A percentile compares a stretch with the other conserved stretches of the same genome.
Conservation (phyloP, 1,140 invertebrate species). For the Drusus annulatus region DNA sequence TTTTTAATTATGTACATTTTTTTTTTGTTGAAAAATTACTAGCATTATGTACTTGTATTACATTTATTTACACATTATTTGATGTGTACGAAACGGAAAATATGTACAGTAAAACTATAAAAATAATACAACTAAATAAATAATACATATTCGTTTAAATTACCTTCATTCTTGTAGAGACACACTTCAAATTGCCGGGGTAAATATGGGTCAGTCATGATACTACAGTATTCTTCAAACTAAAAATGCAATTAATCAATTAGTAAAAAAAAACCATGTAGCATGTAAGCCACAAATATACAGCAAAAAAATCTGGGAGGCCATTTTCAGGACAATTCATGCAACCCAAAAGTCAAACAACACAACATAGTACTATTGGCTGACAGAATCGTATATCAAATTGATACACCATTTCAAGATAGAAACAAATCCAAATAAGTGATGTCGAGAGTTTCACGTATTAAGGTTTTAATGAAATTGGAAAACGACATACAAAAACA, state of each 20-base stretch:
- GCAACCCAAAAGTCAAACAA: background rate
- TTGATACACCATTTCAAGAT: background rate
- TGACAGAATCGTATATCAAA: no score
- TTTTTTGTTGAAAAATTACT: no score
- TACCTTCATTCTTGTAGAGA: conserved; percentile 28
- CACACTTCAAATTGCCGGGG: background rate
- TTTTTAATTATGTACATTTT: no score
- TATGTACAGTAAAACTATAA: no score
- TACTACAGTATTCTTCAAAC: conserved; percentile 7
- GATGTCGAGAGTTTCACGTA: no score
- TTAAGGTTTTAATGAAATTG: background rate
- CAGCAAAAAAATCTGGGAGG: no score
- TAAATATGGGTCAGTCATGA: conserved; percentile 4
- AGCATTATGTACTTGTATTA: no score
- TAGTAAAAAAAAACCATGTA: background rate
- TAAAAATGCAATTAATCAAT: background rate
- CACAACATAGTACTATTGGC: no score
- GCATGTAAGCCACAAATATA: background rate
- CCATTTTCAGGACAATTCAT: no score
- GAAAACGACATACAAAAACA: no score
- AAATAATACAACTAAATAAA: background rate
- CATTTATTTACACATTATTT: no score
- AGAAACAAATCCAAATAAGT: background rate
- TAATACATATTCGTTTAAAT: background rate
- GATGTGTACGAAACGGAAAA: no score